These are phyloP conservation scores for Calliopsis andreniformis DNA, from an alignment of 1,140 invertebrate species.

Conservation along the genomic window DNA sequence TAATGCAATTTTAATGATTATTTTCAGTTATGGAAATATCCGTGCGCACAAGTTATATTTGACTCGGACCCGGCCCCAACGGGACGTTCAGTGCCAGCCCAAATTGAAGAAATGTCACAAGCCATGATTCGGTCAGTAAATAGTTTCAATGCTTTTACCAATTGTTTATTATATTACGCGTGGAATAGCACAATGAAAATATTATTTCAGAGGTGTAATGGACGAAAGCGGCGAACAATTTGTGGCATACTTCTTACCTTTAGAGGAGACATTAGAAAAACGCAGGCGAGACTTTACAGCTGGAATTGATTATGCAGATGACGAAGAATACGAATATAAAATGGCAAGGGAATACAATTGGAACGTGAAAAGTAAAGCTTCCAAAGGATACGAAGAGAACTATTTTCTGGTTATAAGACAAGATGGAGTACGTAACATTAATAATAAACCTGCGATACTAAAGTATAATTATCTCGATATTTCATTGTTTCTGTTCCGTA, in stretches of 20 bases:
- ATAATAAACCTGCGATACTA: background rate
- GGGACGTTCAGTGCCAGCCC: conserved; percentile 90
- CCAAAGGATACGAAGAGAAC: conserved; percentile 98
- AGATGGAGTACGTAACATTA: conserved; percentile 84
- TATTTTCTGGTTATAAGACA: conserved; percentile 97
- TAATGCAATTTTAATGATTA: conserved; percentile 21
- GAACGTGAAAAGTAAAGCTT: conserved; percentile 99
- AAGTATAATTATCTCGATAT: background rate
- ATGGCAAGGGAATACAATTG: conserved; percentile 98
- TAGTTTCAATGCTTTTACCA: background rate
- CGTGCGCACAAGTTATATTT: conserved; percentile 99
- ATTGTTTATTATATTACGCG: background rate
- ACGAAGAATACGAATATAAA: conserved; percentile 96
- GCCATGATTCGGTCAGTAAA: conserved; percentile 95
- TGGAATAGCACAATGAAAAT: background rate
- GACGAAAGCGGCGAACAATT: conserved; percentile 99
- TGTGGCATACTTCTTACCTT: conserved; percentile 98
- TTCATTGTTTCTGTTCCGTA: conserved; percentile 30
- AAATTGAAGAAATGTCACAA: conserved; percentile 98
- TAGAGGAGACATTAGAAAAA: conserved; percentile 95
- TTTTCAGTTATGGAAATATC: conserved; percentile 95
- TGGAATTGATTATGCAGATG: conserved; percentile 92
- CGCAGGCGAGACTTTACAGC: conserved; percentile 90
- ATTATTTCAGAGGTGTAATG: conserved; percentile 91
- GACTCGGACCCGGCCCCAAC: conserved; percentile 96